Evolutionary conservation across 1,140 invertebrate species (phyloP).

Genomic region (Mesaphorura yosii): DNA sequence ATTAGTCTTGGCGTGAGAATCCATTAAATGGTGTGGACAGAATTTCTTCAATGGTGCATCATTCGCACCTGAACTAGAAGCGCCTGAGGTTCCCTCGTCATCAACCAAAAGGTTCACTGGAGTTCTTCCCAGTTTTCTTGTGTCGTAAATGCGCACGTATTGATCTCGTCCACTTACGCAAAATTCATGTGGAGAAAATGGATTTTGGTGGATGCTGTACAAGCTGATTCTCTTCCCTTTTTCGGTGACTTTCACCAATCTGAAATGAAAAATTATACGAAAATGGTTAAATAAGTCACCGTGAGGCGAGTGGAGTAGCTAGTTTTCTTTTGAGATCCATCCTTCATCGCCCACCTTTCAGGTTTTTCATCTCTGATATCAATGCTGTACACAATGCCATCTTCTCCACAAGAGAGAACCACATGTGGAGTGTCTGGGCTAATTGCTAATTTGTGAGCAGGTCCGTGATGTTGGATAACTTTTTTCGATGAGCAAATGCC

Average conservation of each 20-base stretch:
- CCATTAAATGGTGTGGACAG: constrained; percentile 46
- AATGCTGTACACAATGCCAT: constrained; percentile 64
- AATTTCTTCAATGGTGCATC: constrained; percentile 42
- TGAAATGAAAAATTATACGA: constrained; percentile 36
- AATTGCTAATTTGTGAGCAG: constrained; percentile 67
- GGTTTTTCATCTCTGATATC: constrained; percentile 64
- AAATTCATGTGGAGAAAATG: constrained; percentile 62
- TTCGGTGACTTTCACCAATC: constrained; percentile 53
- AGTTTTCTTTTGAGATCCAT: not conserved
- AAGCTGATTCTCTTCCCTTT: constrained; percentile 51
- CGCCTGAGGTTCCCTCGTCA: constrained; percentile 7
- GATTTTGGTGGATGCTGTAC: constrained; percentile 78
- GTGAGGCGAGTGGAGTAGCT: too few species aligned
- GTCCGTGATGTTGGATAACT: constrained; percentile 55
- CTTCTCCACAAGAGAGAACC: constrained; percentile 77
- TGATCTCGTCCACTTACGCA: constrained; percentile 61
- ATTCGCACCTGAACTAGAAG: not conserved
- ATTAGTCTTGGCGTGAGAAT: constrained; percentile 38
- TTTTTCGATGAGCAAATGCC: constrained; percentile 43
- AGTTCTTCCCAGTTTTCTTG: constrained; percentile 43
- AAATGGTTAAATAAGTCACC: not conserved
- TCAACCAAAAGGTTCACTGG: constrained; percentile 17
- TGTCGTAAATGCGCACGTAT: constrained; percentile 53
- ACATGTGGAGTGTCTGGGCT: constrained; percentile 60
- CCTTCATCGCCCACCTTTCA: constrained; percentile 43